phyloP scores from a whole-genome alignment of 2,113 vertebrate species.

The Plotosus lineatus region DNA sequence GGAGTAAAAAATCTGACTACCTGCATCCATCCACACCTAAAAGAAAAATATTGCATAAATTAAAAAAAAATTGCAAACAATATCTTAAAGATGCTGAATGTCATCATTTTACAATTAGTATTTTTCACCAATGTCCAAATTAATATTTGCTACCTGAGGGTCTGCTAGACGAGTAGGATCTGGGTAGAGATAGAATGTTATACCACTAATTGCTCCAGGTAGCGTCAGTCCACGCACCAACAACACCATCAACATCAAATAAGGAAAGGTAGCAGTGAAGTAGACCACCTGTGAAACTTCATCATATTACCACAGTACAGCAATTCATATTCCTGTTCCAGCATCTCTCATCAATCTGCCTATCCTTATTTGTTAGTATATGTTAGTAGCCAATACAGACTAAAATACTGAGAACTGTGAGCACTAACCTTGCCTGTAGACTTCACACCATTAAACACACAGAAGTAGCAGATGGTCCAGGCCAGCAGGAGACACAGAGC shows the following conservation, averaged over 20 bases:
- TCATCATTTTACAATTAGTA: not conserved
- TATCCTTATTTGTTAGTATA: too few relatives aligned
- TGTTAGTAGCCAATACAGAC: not conserved
- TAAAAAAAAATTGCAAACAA: not conserved
- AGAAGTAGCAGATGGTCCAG: slow-evolving; percentile 84
- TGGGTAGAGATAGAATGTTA: slow-evolving; percentile 90
- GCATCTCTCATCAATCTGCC: not conserved
- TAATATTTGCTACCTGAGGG: slow-evolving; percentile 78
- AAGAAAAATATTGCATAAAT: not conserved
- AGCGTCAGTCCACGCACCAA: slow-evolving; percentile 89
- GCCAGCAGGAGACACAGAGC: slow-evolving; percentile 76
- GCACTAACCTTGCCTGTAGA: slow-evolving; percentile 77
- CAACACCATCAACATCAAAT: slow-evolving; percentile 84
- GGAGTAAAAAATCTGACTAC: slow-evolving; percentile 77
- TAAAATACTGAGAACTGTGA: not conserved
- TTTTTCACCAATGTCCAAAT: not conserved
- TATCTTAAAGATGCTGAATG: not conserved
- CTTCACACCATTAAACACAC: slow-evolving; percentile 84
- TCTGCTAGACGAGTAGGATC: slow-evolving; percentile 84
- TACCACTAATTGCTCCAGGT: slow-evolving; percentile 84
- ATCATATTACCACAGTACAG: too few relatives aligned
- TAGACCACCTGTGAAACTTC: slow-evolving; percentile 84
- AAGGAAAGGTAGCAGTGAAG: slow-evolving; percentile 94
- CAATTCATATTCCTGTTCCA: too few relatives aligned
- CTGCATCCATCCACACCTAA: slow-evolving; percentile 80